Evolutionary conservation across 2,888 invertebrate species (phyloP).

Genomic region (Macropis europaea): DNA sequence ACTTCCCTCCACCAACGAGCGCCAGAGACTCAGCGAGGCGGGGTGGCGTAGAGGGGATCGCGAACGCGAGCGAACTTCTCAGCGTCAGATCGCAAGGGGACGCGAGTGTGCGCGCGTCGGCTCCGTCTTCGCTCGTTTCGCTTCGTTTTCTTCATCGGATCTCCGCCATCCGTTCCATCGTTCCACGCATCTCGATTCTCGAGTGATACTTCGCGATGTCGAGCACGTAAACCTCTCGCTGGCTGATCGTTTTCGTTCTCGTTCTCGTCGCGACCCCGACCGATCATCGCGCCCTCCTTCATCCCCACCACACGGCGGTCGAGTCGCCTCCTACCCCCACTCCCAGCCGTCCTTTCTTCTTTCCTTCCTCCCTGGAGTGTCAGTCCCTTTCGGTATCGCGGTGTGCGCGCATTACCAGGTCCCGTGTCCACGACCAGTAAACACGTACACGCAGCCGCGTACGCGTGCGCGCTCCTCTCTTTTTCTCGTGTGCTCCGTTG

Average conservation of each 20-base stretch:
- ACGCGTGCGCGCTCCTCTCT: slow-evolving; percentile 11
- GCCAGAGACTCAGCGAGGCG: slow-evolving; percentile 7
- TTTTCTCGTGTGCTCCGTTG: neutral
- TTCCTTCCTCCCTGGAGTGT: slow-evolving; percentile 20
- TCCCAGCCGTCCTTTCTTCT: slow-evolving; percentile 5
- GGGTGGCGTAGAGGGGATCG: slow-evolving; percentile 36
- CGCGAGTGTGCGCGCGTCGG: slow-evolving; percentile 73
- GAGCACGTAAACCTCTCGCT: neutral
- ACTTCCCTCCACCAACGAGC: slow-evolving; percentile 20
- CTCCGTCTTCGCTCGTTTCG: slow-evolving; percentile 18
- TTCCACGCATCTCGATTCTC: neutral
- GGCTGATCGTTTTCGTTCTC: neutral
- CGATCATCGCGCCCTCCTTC: neutral
- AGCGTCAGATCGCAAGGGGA: slow-evolving; percentile 72
- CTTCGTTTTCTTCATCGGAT: neutral
- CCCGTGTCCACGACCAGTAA: neutral
- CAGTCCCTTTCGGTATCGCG: slow-evolving; percentile 44
- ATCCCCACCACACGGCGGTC: neutral
- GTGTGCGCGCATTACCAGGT: slow-evolving; percentile 37
- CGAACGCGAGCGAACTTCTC: neutral
- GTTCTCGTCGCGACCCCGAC: neutral
- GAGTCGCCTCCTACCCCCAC: neutral
- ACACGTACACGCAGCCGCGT: neutral
- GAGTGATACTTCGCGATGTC: slow-evolving; percentile 15
- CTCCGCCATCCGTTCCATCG: neutral